phyloP scores from a whole-genome alignment of 37 sponge, comb jelly and placozoan genomes.

The Mnemiopsis leidyi region DNA sequence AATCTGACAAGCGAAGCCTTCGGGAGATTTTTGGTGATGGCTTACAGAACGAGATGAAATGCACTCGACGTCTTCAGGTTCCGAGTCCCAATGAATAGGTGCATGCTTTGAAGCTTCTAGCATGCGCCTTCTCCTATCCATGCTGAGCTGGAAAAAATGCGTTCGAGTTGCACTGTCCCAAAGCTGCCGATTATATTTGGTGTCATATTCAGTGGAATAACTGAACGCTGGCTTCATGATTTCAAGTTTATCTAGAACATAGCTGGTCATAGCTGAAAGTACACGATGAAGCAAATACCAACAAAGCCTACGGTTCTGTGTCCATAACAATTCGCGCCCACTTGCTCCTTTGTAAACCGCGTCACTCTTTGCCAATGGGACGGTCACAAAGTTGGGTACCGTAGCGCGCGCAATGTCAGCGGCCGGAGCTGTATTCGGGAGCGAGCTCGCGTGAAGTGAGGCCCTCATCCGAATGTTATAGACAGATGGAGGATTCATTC shows the following conservation, averaged over 20 bases:
- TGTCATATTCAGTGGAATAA: conserved; percentile 20
- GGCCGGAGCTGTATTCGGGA: no score
- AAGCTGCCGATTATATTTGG: conserved; percentile 34
- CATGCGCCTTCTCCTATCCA: conserved; percentile 31
- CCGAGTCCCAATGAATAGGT: conserved; percentile 35
- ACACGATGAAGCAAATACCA: no score
- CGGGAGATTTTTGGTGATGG: background rate
- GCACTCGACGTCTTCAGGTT: background rate
- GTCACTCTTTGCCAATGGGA: background rate
- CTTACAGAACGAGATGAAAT: background rate
- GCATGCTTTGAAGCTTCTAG: background rate
- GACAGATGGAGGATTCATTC: no score
- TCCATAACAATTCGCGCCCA: background rate
- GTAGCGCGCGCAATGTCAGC: no score
- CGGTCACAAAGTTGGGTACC: background rate
- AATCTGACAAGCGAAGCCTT: background rate
- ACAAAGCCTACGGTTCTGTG: background rate
- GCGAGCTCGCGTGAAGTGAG: no score
- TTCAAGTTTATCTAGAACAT: background rate
- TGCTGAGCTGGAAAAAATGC: conserved; percentile 23
- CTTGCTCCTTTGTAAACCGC: background rate
- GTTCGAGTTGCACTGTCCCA: conserved; percentile 46
- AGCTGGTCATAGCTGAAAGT: background rate
- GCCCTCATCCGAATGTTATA: no score
- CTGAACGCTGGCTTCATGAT: background rate